These are phyloP conservation scores for Callosobruchus maculatus DNA, from an alignment of 2,888 invertebrate genomes.

Conservation along the genomic window DNA sequence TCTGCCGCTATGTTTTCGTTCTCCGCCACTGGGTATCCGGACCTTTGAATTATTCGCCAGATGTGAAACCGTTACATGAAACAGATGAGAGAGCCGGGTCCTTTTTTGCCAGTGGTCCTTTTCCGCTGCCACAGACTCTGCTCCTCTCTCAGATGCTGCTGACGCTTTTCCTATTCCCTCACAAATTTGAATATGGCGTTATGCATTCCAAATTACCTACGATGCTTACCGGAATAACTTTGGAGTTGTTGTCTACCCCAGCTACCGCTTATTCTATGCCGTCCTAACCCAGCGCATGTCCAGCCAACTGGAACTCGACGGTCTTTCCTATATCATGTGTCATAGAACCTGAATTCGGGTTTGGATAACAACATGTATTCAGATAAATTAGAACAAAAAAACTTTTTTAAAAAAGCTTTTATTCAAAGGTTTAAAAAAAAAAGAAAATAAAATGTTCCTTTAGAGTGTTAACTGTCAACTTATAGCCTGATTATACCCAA, in stretches of 20 bases:
- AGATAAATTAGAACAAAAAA: no score
- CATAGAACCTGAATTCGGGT: neutral
- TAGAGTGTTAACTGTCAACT: no score
- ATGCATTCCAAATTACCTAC: conserved; percentile 1
- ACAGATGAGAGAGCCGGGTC: conserved; percentile 4
- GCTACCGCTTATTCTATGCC: neutral
- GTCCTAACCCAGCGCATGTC: neutral
- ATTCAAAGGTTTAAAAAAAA: no score
- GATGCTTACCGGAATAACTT: neutral
- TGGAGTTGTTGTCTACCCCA: neutral
- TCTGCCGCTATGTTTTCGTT: neutral
- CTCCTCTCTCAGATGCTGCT: neutral
- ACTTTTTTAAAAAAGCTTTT: no score
- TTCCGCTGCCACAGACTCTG: conserved; percentile 1
- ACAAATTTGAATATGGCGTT: conserved; percentile 4
- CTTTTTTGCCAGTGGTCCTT: conserved; percentile 1
- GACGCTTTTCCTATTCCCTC: neutral
- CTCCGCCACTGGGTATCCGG: conserved; percentile 20
- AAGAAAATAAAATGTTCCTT: no score
- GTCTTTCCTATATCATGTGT: no score
- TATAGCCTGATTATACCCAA: no score
- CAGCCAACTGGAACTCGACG: neutral
- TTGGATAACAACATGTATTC: neutral
- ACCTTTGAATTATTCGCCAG: conserved; percentile 46
- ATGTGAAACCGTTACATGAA: conserved; percentile 33